Evolutionary conservation across 1,140 invertebrate species (phyloP).

Genomic region (Lordiphosa collinella): DNA sequence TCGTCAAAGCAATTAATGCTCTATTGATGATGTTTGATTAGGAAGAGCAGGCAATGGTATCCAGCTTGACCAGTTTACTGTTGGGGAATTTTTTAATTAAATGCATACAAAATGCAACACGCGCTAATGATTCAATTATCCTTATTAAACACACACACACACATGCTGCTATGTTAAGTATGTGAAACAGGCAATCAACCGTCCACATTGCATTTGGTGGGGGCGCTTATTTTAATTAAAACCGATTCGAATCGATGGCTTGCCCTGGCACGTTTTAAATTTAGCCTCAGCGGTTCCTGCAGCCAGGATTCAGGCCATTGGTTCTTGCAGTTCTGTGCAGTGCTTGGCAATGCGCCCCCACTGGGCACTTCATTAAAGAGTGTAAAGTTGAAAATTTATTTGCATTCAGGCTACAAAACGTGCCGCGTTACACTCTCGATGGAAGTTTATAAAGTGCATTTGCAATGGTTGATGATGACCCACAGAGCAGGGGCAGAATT

Average conservation of each 20-base stretch:
- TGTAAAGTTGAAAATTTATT: conserved; percentile 70
- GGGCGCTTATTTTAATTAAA: conserved; percentile 61
- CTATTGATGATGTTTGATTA: conserved; percentile 63
- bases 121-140: conserved; percentile 76
- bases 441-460: neutral
- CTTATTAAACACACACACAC: conserved; percentile 49
- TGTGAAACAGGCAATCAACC: conserved; percentile 17
- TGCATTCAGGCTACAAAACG: conserved; percentile 50
- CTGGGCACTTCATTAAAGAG: conserved; percentile 60
- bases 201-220: conserved; percentile 3
- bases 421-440: neutral
- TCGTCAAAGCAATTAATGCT: conserved; percentile 39
- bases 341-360: neutral
- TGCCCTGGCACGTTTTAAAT: conserved; percentile 66
- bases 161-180: conserved; percentile 39
- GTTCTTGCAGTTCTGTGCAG: neutral
- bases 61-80: neutral
- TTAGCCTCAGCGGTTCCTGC: conserved; percentile 34
- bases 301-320: neutral
- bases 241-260: conserved; percentile 49
- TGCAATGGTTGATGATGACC: conserved; percentile 12
- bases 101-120: conserved; percentile 58
- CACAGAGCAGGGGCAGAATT: neutral
- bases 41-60: conserved; percentile 11
- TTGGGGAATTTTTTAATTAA: conserved; percentile 55